Evolutionary conservation across 1,140 invertebrate species (phyloP).

Genomic region (Zaprionus nigranus): DNA sequence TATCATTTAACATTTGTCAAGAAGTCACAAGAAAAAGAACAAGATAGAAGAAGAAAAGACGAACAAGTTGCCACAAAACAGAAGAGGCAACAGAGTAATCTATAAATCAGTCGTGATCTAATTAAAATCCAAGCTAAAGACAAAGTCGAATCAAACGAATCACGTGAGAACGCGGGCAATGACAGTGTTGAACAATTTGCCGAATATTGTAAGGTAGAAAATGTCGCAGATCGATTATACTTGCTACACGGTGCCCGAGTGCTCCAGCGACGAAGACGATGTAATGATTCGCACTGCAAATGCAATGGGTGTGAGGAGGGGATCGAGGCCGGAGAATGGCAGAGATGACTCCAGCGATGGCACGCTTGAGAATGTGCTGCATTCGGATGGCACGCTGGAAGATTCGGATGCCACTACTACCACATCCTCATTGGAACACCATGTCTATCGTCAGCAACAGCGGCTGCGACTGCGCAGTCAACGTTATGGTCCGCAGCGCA

Average conservation of each 20-base stretch:
- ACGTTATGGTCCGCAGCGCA: slow-evolving; percentile 55
- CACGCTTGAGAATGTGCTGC: slow-evolving; percentile 61
- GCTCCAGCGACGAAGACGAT: slow-evolving; percentile 56
- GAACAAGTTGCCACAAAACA: slow-evolving; percentile 7
- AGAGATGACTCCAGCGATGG: slow-evolving; percentile 52
- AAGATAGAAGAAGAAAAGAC: slow-evolving; percentile 14
- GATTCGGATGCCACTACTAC: slow-evolving; percentile 67
- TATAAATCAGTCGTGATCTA: slow-evolving; percentile 50
- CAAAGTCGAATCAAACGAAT: slow-evolving; percentile 31
- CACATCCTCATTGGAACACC: slow-evolving; percentile 67
- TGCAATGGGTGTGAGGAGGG: slow-evolving; percentile 6
- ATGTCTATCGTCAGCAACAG: slow-evolving; percentile 29
- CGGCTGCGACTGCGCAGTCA: slow-evolving; percentile 22
- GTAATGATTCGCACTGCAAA: slow-evolving; percentile 16
- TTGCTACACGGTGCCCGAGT: slow-evolving; percentile 81
- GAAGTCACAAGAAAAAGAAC: slow-evolving; percentile 15
- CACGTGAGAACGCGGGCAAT: slow-evolving; percentile 44
- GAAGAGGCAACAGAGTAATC: neutral
- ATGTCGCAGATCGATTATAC: slow-evolving; percentile 80
- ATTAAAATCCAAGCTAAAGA: slow-evolving; percentile 51
- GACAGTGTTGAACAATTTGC: slow-evolving; percentile 50
- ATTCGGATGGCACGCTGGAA: slow-evolving; percentile 55
- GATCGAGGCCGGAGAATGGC: neutral
- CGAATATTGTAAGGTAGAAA: slow-evolving; percentile 22
- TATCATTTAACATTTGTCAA: slow-evolving; percentile 68